Base-by-base conservation (phyloP, 2,797 vertebrate genomes). In the Vireo griseus region DNA sequence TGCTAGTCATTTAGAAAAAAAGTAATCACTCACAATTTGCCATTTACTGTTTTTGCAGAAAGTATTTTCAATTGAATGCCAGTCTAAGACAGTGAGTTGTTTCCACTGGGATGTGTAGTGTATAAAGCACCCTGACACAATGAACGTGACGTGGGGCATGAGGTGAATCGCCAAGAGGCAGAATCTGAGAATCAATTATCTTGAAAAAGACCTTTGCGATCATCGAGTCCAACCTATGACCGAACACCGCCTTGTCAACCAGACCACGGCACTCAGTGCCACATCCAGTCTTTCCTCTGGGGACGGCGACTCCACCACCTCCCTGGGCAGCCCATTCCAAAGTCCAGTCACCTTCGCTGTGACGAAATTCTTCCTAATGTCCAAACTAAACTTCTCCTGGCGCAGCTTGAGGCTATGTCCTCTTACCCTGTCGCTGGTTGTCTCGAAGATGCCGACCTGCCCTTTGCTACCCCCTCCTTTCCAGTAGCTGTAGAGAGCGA, bases 141-240 rank as follows among this genome's bases (percentile, higher is more conserved):
- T 2, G 22, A 51, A 48, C 0, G 3, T 10, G 10, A 47, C 22
- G 6, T 1, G 7, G 17, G 17, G n/a, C 24, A 6, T 0, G 18
- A 85, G 18, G 22, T 2, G 24, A 59, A 20, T 0, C 3, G 5
- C 4, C 35, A 17, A 6, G 5, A 24, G 24, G 13, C 21, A 25
- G 40, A 66, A 26, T 16, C 33, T 11, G 6, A 0, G 22, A 12
- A 31, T 26, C 17, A 54, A 2, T 51, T 3, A 35, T 39, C 10
- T 5, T 19, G 44, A 39, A 47, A 58, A 31, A 65, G 39, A 58
- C 45, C 39, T 63, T 48, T 47, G 79, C 6, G 29, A 35, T 7
- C 65, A 71, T 26, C 24, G 44, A 57, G 5, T 22, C 24, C 65
- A 51, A 35, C 63, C 44, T 82, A 3, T 51, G 71, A 9, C 8